Conservation (phyloP, 2,888 invertebrate species). For the Polymixis lichenea region DNA sequence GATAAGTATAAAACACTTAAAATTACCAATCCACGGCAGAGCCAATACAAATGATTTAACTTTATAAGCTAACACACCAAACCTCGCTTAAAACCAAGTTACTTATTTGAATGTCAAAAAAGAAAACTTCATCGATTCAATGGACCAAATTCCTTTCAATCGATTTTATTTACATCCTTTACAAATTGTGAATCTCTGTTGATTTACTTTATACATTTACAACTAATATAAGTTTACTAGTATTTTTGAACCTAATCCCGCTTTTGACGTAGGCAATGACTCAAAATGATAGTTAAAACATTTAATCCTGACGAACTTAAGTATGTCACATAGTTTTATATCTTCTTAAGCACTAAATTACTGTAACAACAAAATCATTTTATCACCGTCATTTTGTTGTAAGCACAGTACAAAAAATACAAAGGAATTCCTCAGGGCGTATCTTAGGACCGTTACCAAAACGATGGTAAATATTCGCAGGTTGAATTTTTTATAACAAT, state of each 20-base stretch:
- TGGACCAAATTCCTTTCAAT: neutral
- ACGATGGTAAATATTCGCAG: neutral
- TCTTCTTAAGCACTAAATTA: neutral
- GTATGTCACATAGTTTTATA: neutral
- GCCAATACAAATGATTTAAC: neutral
- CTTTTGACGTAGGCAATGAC: conserved; percentile 2
- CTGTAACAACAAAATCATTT: neutral
- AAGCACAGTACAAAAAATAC: neutral
- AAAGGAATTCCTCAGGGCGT: conserved; percentile 1
- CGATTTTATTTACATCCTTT: neutral
- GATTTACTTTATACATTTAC: conserved; percentile 3
- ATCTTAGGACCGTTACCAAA: conserved; percentile 29
- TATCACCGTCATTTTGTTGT: neutral
- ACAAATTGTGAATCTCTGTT: conserved; percentile 2
- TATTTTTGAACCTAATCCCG: conserved; percentile 26
- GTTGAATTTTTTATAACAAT: no score
- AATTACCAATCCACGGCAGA: neutral
- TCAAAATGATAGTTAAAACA: neutral
- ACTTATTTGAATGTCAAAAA: neutral
- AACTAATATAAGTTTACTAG: neutral
- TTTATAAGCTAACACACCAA: neutral
- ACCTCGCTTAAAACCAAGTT: neutral
- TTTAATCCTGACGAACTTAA: neutral
- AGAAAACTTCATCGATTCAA: neutral
- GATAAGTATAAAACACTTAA: conserved; percentile 8